Conservation (phyloP, 2,113 vertebrate genomes). For the Myrmophylax atrothorax region DNA sequence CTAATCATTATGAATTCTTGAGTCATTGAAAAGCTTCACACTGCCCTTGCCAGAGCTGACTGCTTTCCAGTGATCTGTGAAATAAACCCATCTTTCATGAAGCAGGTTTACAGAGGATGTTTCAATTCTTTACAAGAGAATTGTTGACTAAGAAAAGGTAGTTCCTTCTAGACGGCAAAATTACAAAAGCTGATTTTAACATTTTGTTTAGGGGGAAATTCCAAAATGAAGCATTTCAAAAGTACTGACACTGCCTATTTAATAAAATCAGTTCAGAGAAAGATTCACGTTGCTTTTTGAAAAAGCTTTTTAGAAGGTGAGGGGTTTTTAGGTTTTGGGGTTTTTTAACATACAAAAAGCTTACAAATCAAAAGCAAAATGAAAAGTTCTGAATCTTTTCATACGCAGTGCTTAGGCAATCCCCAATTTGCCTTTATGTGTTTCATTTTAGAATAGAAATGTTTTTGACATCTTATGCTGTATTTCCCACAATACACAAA, state of each 20-base stretch:
- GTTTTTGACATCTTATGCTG: not conserved
- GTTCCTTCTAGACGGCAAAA: not conserved
- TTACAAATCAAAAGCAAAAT: not conserved
- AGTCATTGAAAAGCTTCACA: conserved; percentile 1
- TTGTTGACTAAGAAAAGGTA: not conserved
- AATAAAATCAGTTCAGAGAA: not conserved
- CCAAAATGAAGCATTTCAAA: not conserved
- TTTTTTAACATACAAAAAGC: not conserved
- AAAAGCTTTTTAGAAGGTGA: not conserved
- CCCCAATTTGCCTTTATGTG: not conserved
- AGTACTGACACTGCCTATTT: not conserved
- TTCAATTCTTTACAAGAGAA: not conserved
- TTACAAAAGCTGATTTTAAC: not conserved
- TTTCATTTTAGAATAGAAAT: not conserved
- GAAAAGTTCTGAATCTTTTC: not conserved
- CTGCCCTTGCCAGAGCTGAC: not conserved
- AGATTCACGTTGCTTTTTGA: not conserved
- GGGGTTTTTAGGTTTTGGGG: not conserved
- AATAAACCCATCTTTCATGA: not conserved
- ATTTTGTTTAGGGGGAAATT: not conserved
- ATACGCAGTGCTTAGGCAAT: not conserved
- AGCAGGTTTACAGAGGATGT: not conserved
- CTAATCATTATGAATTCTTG: conserved; percentile 5
- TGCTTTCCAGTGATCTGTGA: not conserved
- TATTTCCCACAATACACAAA: not conserved